phyloP scores from a whole-genome alignment of 2,888 invertebrate genomes.

The Philonicus albiceps region DNA sequence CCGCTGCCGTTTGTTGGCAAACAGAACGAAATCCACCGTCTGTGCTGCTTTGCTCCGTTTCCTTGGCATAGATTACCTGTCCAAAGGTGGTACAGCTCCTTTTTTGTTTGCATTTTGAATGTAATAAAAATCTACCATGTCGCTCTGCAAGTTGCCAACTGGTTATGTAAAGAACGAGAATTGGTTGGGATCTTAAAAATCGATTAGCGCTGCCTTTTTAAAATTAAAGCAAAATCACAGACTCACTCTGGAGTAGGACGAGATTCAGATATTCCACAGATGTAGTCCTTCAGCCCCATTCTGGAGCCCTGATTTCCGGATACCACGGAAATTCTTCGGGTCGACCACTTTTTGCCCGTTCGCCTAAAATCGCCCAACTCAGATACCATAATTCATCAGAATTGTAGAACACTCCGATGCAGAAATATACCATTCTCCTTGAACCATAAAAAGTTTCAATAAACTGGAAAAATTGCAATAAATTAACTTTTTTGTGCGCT shows the following conservation, averaged over 20 bases:
- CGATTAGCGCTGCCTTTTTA: not conserved
- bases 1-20: not conserved
- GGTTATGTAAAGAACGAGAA: constrained; percentile 20
- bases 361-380: constrained; percentile 9
- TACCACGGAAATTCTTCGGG: not conserved
- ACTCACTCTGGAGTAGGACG: not conserved
- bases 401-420: constrained; percentile 31
- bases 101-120: not conserved
- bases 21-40: not conserved
- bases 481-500: constrained; percentile 28
- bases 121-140: not conserved
- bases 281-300: not conserved
- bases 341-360: not conserved
- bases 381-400: constrained; percentile 33
- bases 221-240: constrained; percentile 1
- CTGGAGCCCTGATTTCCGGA: not conserved
- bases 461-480: constrained; percentile 39
- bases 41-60: not conserved
- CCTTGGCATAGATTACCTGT: not conserved
- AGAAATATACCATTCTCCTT: constrained; percentile 31
- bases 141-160: not conserved
- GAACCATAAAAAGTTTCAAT: constrained; percentile 38
- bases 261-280: not conserved
- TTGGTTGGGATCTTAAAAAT: constrained; percentile 1
- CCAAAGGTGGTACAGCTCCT: not conserved